Base-by-base conservation (phyloP, 2,888 invertebrate species). In the Biston stratarius region DNA sequence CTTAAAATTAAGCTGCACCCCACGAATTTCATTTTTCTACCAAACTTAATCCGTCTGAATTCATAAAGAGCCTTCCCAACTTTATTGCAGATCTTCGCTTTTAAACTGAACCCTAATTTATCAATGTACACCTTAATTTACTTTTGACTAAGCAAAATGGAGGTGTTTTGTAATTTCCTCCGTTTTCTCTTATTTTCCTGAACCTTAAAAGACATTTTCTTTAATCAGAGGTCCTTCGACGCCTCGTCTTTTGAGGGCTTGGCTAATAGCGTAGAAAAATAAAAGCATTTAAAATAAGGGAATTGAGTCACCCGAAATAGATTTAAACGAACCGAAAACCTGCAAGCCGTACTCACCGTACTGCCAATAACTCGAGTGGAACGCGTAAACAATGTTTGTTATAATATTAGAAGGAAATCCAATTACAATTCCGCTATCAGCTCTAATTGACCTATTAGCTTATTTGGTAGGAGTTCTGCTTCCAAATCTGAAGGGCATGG, bases 71-170 rank as follows among this genome's bases (percentile, higher is more conserved):
- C 57, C 58, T 59, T 57, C 61, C 52, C 51, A 67, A 69, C 65
- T 65, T 72, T 70, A 70, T 70, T 72, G 63, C 48, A 61, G 61
- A 72, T 70, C 71, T 73, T 65, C 52, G 69, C 69, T 68, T 70
- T 64, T 64, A 68, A 71, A 62, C 65, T 61, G 60, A 67, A 64
- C 66, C 72, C 72, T 72, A 78, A 79, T 77, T 81, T 79, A 79
- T 80, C 79, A 79, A 79, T 77, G 77, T 77, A 75, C 75, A 77
- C 80, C 77, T 78, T 82, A 78, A 80, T 80, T 80, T 79, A 71
- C 77, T 74, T 80, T 78, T 75, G 73, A 77, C 76, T 74, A 67
- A 75, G 74, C 77, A 71, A 77, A 79, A 76, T 69, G 73, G 70
- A 64, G 70, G 68, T 70, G 67, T 72, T 72, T 73, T 69, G 70